Percentiles rank a stretch among this genome's conserved stretches.
phyloP scores from a whole-genome alignment of 2,113 vertebrate species.

The Oceanodroma tethys region DNA sequence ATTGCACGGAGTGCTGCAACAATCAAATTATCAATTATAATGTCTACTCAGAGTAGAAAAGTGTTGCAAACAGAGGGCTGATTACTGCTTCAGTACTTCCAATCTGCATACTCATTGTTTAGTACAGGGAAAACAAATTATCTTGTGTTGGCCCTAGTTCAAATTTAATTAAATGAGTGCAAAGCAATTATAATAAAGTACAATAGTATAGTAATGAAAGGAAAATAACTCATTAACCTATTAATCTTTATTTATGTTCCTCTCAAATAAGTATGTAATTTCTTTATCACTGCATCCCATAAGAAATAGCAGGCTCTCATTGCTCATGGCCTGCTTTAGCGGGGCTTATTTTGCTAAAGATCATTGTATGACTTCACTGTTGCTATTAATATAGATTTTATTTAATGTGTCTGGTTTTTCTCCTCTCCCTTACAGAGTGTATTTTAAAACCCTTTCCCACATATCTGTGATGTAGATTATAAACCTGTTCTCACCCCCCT shows the following conservation, averaged over 20 bases:
- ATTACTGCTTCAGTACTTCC: slow-evolving; percentile 88
- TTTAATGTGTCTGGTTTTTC: slow-evolving; percentile 64
- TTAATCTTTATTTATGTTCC: slow-evolving; percentile 94
- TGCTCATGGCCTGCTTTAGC: slow-evolving; percentile 63
- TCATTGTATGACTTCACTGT: slow-evolving; percentile 39
- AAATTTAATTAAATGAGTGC: slow-evolving; percentile 95
- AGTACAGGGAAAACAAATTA: slow-evolving; percentile 97
- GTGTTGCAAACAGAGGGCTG: slow-evolving; percentile 85
- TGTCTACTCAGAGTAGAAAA: slow-evolving; percentile 84
- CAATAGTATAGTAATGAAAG: slow-evolving; percentile 96
- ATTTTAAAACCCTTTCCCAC: slow-evolving; percentile 48
- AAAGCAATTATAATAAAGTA: slow-evolving; percentile 93
- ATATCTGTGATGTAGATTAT: slow-evolving; percentile 25
- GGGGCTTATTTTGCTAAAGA: slow-evolving; percentile 63
- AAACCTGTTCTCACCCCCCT: slow-evolving; percentile 61
- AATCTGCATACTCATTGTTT: slow-evolving; percentile 93
- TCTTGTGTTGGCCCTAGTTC: slow-evolving; percentile 92
- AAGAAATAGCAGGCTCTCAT: slow-evolving; percentile 73
- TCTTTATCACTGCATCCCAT: slow-evolving; percentile 80
- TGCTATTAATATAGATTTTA: slow-evolving; percentile 56
- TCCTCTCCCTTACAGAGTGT: slow-evolving; percentile 45
- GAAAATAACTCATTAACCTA: slow-evolving; percentile 97
- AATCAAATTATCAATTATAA: slow-evolving; percentile 90
- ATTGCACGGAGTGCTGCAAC: slow-evolving; percentile 82
- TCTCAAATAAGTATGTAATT: slow-evolving; percentile 86